phyloP scores from a whole-genome alignment of 2,113 vertebrate genomes.

The Beaufortia kweichowensis region DNA sequence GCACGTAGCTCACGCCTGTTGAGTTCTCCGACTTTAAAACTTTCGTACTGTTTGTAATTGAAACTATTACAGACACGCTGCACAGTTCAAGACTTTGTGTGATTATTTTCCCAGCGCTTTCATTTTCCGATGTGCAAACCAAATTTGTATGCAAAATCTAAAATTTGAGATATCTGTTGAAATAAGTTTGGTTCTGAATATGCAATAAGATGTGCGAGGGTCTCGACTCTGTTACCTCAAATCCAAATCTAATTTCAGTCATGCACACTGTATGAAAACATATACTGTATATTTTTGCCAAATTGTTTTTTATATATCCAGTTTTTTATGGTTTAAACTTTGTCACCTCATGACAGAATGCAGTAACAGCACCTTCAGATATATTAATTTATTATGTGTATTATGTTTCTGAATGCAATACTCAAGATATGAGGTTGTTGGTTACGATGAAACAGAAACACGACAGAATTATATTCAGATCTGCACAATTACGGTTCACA shows the following conservation, averaged over 20 bases:
- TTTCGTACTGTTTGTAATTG: neutral
- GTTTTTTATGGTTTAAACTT: neutral
- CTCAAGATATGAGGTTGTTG: neutral
- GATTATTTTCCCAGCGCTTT: neutral
- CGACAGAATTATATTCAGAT: neutral
- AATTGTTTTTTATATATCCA: neutral
- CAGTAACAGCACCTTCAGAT: neutral
- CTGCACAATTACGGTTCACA: neutral
- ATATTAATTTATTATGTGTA: slow-evolving; percentile 14
- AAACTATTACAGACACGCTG: neutral
- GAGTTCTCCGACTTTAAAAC: neutral
- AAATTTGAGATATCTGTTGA: neutral
- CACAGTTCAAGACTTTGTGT: neutral
- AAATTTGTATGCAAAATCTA: neutral
- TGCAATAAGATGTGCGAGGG: neutral
- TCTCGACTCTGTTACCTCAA: slow-evolving; percentile 4
- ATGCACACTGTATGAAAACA: slow-evolving; percentile 11
- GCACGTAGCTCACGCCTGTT: neutral
- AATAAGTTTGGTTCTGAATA: neutral
- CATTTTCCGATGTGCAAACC: neutral
- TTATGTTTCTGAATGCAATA: neutral
- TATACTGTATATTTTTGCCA: neutral
- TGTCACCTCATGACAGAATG: neutral
- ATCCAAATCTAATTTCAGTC: neutral
- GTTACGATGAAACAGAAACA: neutral